A percentile compares a stretch with the other conserved stretches of the same genome.
Conservation (phyloP, 2,797 vertebrate species). For the Lepilemur ruficaudatus region DNA sequence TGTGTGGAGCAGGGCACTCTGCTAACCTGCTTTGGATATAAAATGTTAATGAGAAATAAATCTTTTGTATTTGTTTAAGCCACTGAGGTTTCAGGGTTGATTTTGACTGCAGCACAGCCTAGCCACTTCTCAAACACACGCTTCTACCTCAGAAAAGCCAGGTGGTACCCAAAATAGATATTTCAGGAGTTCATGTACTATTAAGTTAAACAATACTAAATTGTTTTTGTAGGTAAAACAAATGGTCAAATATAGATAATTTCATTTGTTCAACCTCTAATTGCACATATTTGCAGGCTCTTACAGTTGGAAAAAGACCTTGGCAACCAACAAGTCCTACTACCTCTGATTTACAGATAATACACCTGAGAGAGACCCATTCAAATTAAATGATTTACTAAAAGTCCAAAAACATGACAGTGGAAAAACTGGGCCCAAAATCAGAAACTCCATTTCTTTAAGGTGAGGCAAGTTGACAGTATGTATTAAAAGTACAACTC, state of each 20-base stretch:
- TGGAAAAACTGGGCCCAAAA: neutral
- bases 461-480: neutral
- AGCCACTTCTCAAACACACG: neutral
- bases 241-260: neutral
- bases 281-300: neutral
- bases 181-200: neutral
- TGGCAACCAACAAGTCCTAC: neutral
- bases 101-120: neutral
- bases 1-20: neutral
- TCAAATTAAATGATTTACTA: conserved; percentile 1
- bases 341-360: neutral
- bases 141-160: neutral
- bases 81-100: neutral
- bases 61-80: neutral
- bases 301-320: neutral
- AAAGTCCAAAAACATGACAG: neutral
- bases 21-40: neutral
- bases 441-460: neutral
- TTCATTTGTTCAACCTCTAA: conserved; percentile 14
- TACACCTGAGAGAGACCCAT: neutral
- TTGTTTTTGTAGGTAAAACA: neutral
- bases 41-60: neutral
- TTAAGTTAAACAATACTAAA: neutral
- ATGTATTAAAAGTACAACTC: neutral
- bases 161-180: neutral